Base-by-base conservation (phyloP, 2,113 vertebrate genomes). In the Amazona guildingii region DNA sequence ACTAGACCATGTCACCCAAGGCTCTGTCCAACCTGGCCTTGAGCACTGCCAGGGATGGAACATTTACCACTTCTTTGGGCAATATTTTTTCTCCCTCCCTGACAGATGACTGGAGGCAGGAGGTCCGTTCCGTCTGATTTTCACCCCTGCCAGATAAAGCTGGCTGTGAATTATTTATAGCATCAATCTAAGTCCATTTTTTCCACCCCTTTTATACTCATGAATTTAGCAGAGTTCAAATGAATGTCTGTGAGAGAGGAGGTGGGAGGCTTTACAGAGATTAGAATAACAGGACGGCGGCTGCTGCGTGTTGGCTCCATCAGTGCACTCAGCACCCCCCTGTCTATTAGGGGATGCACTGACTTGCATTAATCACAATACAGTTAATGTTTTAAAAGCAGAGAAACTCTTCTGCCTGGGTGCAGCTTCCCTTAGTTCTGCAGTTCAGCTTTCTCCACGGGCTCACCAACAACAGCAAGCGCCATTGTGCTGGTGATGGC, bases 261-360 rank as follows among this genome's bases (percentile, higher is more conserved):
- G 61, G 88, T 76, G 41, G 72, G 79, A 94, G 48, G 86, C 68
- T 97, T 84, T 54, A 44, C 92, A 84, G 61, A 90, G 73, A 79
- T 94, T 68, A 61, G 83, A 96, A 94, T 83, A 94, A 91, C 90
- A 95, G 95, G 97, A 97, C 93, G 91, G 67, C 90, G 91, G 90
- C 87, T 92, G 86, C 91, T 80, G 64, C 70, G 12, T 9, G 7
- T 88, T 88, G 85, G 70, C 49, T 94, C 43, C 5, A 2, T 75
- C 10, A 17, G 82, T n/a, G 69, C 19, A 52, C 51, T 78, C 83
- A 68, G 86, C 83, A 80, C 18, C 48, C 39, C 46, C 33, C 43
- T 69, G 64, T 73, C 35, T 48, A 59, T 61, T 7, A 3, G 54
- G 9, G 39, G 46, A 78, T 0, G 3, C 79, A 80, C 52, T 4